Conservation (phyloP, 2,113 vertebrate species). For the Nothocercus nigrocapillus region DNA sequence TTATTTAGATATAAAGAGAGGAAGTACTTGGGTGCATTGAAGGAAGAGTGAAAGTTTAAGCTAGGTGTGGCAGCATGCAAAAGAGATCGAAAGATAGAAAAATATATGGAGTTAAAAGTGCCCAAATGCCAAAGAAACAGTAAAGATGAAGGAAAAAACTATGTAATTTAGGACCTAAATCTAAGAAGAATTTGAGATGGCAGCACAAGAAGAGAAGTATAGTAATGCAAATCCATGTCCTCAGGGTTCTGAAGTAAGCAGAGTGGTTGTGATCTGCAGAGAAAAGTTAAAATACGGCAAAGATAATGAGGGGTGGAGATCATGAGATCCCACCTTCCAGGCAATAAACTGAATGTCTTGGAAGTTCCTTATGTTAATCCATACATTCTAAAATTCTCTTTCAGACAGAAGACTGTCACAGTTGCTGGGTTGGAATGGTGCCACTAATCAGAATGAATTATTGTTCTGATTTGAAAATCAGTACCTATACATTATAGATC, state of each 20-base stretch:
- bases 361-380: neutral
- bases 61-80: neutral
- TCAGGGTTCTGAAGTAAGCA: neutral
- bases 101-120: neutral
- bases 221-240: neutral
- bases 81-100: neutral
- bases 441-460: neutral
- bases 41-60: slow-evolving; percentile 35
- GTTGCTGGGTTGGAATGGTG: neutral
- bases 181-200: neutral
- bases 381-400: neutral
- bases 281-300: neutral
- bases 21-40: neutral
- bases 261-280: neutral
- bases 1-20: slow-evolving; percentile 21
- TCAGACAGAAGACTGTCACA: neutral
- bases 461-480: neutral
- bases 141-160: neutral
- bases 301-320: neutral
- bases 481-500: neutral
- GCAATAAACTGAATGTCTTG: neutral
- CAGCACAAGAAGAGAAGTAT: neutral
- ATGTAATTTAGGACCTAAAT: neutral
- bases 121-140: neutral
- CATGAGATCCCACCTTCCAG: neutral